These are phyloP conservation scores for Acromyrmex charruanus DNA, from an alignment of 1,140 invertebrate species.

Conservation along the genomic window DNA sequence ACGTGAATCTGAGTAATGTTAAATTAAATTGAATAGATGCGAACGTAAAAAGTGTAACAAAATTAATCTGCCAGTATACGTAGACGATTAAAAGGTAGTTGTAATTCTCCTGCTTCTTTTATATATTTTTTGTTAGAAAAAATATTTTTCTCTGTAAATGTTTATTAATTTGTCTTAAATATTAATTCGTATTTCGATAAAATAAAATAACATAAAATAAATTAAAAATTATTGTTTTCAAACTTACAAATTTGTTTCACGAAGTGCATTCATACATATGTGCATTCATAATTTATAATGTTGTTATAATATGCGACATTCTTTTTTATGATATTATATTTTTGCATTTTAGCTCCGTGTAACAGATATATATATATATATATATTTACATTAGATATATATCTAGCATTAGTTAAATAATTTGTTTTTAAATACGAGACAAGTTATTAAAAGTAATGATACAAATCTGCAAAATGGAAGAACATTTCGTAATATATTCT, in stretches of 20 bases:
- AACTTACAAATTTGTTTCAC: not conserved
- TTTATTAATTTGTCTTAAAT: slow-evolving; percentile 2
- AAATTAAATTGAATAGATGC: slow-evolving; percentile 70
- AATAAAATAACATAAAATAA: not conserved
- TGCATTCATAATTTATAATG: slow-evolving; percentile 4
- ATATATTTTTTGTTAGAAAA: not conserved
- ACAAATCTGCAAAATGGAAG: slow-evolving; percentile 13
- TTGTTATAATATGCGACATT: not conserved
- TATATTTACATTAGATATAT: not conserved
- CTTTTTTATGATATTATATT: not conserved
- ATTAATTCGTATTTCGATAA: not conserved
- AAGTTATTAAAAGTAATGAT: not conserved
- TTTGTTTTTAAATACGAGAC: not conserved
- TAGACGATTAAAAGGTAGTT: slow-evolving; percentile 11
- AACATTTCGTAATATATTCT: not conserved
- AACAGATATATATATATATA: not conserved
- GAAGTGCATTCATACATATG: not conserved
- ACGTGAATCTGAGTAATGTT: slow-evolving; percentile 58
- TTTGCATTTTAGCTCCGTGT: not conserved
- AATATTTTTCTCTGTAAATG: not conserved
- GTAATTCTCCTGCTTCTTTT: not conserved
- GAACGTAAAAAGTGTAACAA: slow-evolving; percentile 24
- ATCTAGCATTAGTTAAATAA: slow-evolving; percentile 8
- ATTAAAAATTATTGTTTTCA: not conserved
- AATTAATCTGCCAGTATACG: slow-evolving; percentile 12